phyloP scores from a whole-genome alignment of 2,797 vertebrate species.

The Mionectes olivaceus region DNA sequence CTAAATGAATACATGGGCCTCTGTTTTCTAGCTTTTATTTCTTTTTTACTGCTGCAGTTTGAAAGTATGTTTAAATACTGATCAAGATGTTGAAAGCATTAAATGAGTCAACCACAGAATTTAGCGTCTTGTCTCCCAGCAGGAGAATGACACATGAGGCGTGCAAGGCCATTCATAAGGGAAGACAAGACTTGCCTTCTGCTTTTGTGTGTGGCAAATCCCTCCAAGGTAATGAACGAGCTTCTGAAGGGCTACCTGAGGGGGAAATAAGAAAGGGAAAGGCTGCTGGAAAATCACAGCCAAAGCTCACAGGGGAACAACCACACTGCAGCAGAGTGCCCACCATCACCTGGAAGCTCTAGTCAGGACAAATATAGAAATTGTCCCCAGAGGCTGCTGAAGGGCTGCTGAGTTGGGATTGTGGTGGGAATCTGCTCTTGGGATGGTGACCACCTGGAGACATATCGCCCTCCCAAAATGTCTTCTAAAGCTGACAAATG shows the following conservation, averaged over 20 bases:
- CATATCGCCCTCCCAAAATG: neutral
- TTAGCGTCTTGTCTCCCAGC: neutral
- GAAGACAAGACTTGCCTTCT: neutral
- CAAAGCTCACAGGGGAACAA: neutral
- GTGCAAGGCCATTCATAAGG: neutral
- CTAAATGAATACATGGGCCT: neutral
- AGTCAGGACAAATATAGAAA: rapidly evolving
- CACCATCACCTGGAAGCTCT: neutral
- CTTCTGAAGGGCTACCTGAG: neutral
- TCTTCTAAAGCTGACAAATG: neutral
- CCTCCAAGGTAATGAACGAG: neutral
- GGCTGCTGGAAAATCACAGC: neutral
- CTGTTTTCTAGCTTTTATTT: neutral
- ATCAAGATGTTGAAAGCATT: neutral
- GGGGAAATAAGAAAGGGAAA: neutral
- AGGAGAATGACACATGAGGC: neutral
- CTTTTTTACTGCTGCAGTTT: neutral
- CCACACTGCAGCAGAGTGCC: neutral
- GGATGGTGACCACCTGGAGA: neutral
- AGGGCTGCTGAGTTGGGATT: neutral
- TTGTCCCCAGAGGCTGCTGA: neutral
- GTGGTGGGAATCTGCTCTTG: neutral
- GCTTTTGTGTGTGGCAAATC: neutral
- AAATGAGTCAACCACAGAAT: neutral
- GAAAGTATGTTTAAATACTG: neutral